phyloP scores from a whole-genome alignment of 2,113 vertebrate genomes.

The Nannobrachium achirus region DNA sequence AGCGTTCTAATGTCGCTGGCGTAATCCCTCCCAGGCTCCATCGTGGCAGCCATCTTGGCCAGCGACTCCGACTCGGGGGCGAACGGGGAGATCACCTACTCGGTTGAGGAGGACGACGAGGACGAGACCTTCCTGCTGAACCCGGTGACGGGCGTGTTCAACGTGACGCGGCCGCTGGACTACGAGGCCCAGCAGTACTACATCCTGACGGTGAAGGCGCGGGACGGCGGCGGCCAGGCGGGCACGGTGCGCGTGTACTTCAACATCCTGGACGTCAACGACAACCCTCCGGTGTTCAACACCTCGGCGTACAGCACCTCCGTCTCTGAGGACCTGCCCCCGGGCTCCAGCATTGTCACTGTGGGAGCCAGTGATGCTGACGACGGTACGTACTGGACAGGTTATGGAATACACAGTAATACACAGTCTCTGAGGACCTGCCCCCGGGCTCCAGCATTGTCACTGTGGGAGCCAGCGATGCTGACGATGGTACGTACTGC shows the following conservation, averaged over 20 bases:
- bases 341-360: constrained; percentile 83
- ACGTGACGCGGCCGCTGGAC: constrained; percentile 88
- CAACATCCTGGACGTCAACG: constrained; percentile 93
- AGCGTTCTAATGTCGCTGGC: no score
- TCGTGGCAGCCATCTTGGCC: constrained; percentile 94
- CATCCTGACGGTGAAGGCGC: constrained; percentile 85
- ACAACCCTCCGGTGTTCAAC: constrained; percentile 89
- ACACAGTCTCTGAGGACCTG: constrained; percentile 81
- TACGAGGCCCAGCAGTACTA: constrained; percentile 91
- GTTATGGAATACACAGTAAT: no score
- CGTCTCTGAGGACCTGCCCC: constrained; percentile 85
- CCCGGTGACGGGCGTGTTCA: constrained; percentile 93
- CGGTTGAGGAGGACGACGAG: constrained; percentile 90
- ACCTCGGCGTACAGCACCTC: constrained; percentile 84
- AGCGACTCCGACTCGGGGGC: constrained; percentile 90
- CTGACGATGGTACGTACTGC: constrained; percentile 86
- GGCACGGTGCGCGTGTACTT: constrained; percentile 90
- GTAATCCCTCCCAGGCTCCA: constrained; percentile 81
- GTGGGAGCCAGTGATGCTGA: constrained; percentile 88
- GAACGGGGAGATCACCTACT: constrained; percentile 95
- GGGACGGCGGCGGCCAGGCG: constrained; percentile 89
- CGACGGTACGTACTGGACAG: constrained; percentile 83
- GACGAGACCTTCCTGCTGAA: constrained; percentile 92
- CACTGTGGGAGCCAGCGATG: constrained; percentile 85
- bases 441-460: constrained; percentile 83